Conservation (phyloP, 2,797 vertebrate genomes). For the Pteronotus mesoamericanus region DNA sequence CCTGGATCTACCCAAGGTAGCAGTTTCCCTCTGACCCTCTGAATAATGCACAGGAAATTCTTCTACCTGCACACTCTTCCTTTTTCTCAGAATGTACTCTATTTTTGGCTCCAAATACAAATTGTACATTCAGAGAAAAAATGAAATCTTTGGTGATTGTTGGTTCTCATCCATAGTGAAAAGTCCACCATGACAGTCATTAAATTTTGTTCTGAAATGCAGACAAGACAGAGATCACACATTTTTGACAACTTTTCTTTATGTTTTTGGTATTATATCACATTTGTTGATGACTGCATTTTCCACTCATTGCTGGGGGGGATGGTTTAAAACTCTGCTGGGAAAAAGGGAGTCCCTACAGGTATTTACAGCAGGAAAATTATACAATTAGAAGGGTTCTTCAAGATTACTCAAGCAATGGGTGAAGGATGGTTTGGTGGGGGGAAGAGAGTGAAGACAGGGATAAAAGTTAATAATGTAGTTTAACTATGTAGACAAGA, state of each 20-base stretch:
- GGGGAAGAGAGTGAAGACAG: background rate
- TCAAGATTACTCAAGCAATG: background rate
- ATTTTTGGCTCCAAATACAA: background rate
- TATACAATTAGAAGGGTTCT: background rate
- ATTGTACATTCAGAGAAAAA: background rate
- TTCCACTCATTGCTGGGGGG: background rate
- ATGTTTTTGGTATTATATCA: background rate
- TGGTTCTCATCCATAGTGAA: background rate
- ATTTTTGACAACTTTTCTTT: background rate
- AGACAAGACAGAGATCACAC: background rate
- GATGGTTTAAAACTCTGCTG: background rate
- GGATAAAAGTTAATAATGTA: background rate
- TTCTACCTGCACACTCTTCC: background rate
- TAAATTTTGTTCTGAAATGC: background rate
- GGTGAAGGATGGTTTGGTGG: background rate
- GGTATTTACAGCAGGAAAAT: background rate
- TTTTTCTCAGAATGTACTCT: background rate
- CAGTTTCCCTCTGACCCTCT: background rate
- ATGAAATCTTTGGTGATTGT: background rate
- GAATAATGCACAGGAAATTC: background rate
- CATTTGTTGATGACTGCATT: background rate
- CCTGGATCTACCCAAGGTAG: background rate
- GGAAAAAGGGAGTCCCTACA: background rate
- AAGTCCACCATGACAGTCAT: background rate
- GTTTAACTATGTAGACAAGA: background rate